These are phyloP conservation scores for Gymnoscopelus microlampas DNA, from an alignment of 2,797 vertebrate species.

Conservation along the genomic window DNA sequence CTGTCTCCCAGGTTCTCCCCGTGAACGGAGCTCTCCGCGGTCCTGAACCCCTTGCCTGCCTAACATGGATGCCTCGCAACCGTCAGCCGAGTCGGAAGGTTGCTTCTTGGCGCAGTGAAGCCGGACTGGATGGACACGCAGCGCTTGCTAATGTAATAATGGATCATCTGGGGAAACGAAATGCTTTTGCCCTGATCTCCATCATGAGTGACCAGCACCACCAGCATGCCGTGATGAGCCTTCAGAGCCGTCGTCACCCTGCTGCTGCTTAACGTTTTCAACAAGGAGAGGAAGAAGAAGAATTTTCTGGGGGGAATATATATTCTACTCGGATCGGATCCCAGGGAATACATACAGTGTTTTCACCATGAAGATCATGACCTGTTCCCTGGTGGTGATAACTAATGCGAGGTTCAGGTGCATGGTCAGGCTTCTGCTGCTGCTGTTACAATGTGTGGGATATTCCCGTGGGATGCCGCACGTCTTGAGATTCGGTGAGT, in stretches of 20 bases:
- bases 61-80: conserved; percentile 94
- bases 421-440: conserved; percentile 87
- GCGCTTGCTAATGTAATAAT: conserved; percentile 85
- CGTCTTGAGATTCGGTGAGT: conserved; percentile 98
- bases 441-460: conserved; percentile 92
- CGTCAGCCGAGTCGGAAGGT: conserved; percentile 88
- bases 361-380: conserved; percentile 91
- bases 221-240: conserved; percentile 90
- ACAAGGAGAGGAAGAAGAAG: conserved; percentile 42
- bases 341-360: conserved; percentile 75
- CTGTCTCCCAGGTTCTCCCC: conserved; percentile 81
- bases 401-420: conserved; percentile 89
- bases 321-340: conserved; percentile 56
- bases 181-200: conserved; percentile 72
- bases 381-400: conserved; percentile 80
- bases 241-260: conserved; percentile 81
- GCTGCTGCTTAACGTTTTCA: conserved; percentile 79
- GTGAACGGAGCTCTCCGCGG: conserved; percentile 90
- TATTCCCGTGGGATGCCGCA: conserved; percentile 96
- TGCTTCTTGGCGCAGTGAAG: conserved; percentile 93
- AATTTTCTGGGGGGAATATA: conserved; percentile 80
- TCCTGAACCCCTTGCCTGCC: conserved; percentile 71
- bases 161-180: conserved; percentile 78
- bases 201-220: conserved; percentile 6
- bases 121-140: conserved; percentile 81